Base-by-base conservation (phyloP, 1,140 invertebrate genomes). In the Ips typographus region DNA sequence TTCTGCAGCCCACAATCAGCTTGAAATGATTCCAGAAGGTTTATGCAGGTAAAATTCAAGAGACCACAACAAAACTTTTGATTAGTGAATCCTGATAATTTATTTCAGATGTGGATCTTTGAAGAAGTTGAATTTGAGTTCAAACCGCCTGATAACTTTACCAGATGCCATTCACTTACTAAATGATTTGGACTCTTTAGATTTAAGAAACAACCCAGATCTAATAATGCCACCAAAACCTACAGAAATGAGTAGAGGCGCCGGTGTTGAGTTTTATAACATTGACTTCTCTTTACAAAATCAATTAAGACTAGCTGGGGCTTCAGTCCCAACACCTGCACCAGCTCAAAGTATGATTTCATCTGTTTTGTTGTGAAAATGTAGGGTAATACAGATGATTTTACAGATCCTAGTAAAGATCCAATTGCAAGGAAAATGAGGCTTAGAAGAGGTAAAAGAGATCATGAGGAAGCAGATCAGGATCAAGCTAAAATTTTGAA, bases 21-120 rank as follows among this genome's bases (percentile, higher is more conserved):
- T 99, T 36, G 96, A 99, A 85, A 98, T 98, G 92, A 97, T 99
- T 76, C 98, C 98, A 2, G 98, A 99, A 85, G 96, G 97, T 57
- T 84, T 99, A 8, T 72, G 71, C 65, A 68, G 71, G 72, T 74
- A 59, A 59, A 47, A 47, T 47, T 5, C n/a, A 6, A 6, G 5
- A 47, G 5, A 5, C 44, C 5, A n/a, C n/a, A 47, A 1, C 5
- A 47, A 47, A 47, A 5, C n/a, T 47, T 47, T 1, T 47, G 5
- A 1, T 6, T 47, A 6, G 22, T 22, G 22, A 22, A 22, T 22
- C 22, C 22, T 22, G 22, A 22, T 22, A 22, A 22, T 22, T 40
- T 59, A 52, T 76, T 84, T 71, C 78, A 95, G 96, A 79, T 99
- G 98, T 84, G 96, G 95, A 0, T 94, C 95, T 7, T 84, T 99